Evolutionary conservation across 1,140 invertebrate species (phyloP).

Genomic region (Pseudachorutes palmiensis): DNA sequence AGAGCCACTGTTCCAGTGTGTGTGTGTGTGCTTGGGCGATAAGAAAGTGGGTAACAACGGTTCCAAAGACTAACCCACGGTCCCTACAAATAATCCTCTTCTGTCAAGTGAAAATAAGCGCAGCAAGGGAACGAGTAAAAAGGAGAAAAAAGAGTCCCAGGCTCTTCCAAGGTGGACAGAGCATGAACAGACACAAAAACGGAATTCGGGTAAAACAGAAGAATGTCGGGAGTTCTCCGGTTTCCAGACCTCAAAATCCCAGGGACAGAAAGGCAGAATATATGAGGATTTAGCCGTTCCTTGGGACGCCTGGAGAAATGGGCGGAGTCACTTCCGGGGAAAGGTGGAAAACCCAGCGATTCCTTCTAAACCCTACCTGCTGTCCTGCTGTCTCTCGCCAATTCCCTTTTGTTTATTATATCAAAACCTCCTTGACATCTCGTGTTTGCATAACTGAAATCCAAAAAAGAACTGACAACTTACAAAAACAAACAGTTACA

Average conservation of each 20-base stretch:
- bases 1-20: background rate
- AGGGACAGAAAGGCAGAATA: background rate
- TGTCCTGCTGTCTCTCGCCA: too few relatives aligned
- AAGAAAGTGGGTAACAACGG: background rate
- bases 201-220: background rate
- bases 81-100: background rate
- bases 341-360: too few relatives aligned
- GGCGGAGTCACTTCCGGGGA: background rate
- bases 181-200: background rate
- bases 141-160: background rate
- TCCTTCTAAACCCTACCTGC: too few relatives aligned
- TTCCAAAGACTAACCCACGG: background rate
- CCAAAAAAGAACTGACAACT: too few relatives aligned
- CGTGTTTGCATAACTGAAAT: too few relatives aligned
- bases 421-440: too few relatives aligned
- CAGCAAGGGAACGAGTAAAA: background rate
- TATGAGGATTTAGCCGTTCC: too few relatives aligned
- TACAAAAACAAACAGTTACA: too few relatives aligned
- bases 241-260: background rate
- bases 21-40: background rate
- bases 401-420: too few relatives aligned
- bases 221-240: background rate
- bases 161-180: background rate
- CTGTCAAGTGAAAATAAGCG: background rate
- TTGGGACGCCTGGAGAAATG: background rate